Evolutionary conservation across 2,113 vertebrate genomes (phyloP), one percentile per base, ranked within the genome.

Genomic region (Cyanoderma ruficeps): DNA sequence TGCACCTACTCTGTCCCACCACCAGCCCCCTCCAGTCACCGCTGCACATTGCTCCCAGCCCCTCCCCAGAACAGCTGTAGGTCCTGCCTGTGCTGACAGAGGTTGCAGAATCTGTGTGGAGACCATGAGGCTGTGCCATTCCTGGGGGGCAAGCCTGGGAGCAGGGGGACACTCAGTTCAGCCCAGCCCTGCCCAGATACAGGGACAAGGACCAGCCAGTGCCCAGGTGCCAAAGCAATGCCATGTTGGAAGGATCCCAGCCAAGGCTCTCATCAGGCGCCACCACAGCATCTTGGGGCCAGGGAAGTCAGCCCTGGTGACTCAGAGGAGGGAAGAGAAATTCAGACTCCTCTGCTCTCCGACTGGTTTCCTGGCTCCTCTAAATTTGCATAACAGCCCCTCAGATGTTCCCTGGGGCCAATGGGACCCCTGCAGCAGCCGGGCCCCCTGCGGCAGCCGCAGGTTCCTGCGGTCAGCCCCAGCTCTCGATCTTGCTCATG

Each of bases 71-170:
- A 22, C 16, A 94, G 50, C 63, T 35, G 6, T 8, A 65, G 6
- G 50, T 86, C 18, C 13, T 80, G 63, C 53, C 15, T 6, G 1
- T 33, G 31, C 20, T 17, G 60, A n/a, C 59, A 92, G 46, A 67
- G 64, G 53, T 30, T 22, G 1, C 25, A 57, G 63, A 83, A 11
- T 19, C 33, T 12, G 14, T 2, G 6, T 22, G 49, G 68, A 46
- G 21, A 37, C 19, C 44, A 61, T 0, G 0, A 50, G n/a, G 69
- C 72, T 70, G 41, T 39, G n/a, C 24, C 6, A 0, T 28, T 77
- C 7, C 2, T 9, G 16, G 11, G 13, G 41, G 22, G 6, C 2
- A 2, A 77, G 33, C 50, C 25, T 64, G 72, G 31, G 30, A 68
- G 35, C 67, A 76, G 22, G 11, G 30, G 23, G 11, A 39, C 53